phyloP scores from a whole-genome alignment of 1,140 invertebrate species.

The Trissolcus basalis region DNA sequence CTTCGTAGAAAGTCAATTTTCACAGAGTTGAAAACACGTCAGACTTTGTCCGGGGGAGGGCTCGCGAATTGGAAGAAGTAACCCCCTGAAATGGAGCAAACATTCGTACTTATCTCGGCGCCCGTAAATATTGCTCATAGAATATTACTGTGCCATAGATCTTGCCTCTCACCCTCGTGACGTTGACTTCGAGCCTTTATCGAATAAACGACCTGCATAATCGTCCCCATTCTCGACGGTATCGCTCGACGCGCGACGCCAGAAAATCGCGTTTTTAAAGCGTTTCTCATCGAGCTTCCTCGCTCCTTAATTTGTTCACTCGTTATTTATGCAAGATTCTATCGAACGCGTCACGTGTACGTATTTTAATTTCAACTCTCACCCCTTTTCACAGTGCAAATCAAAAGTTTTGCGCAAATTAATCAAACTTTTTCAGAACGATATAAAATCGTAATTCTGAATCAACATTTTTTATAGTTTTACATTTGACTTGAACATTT shows the following conservation, averaged over 20 bases:
- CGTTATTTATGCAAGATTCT: constrained; percentile 54
- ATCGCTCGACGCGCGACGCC: constrained; percentile 27
- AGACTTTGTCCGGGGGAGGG: background rate
- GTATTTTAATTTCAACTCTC: background rate
- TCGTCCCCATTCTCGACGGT: constrained; percentile 61
- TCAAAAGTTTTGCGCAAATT: too few relatives aligned
- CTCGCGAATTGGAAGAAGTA: constrained; percentile 23
- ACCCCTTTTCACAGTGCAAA: background rate
- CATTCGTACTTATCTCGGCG: constrained; percentile 71
- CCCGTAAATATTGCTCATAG: constrained; percentile 73
- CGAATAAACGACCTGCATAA: constrained; percentile 71
- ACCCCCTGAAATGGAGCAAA: constrained; percentile 61
- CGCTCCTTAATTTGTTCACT: constrained; percentile 53
- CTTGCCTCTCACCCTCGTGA: constrained; percentile 58
- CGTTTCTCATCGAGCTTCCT: constrained; percentile 4
- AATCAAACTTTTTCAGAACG: too few relatives aligned
- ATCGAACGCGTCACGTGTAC: constrained; percentile 38
- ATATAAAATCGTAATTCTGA: too few relatives aligned
- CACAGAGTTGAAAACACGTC: too few relatives aligned
- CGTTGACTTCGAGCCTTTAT: constrained; percentile 67
- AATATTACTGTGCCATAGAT: constrained; percentile 72
- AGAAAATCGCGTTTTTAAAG: constrained; percentile 42
- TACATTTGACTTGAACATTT: too few relatives aligned
- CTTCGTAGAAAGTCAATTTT: too few relatives aligned
- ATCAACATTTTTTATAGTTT: too few relatives aligned